Evolutionary conservation across 2,888 invertebrate genomes (phyloP), one percentile per base, ranked within the genome.

Genomic region (Dilophus febrilis): DNA sequence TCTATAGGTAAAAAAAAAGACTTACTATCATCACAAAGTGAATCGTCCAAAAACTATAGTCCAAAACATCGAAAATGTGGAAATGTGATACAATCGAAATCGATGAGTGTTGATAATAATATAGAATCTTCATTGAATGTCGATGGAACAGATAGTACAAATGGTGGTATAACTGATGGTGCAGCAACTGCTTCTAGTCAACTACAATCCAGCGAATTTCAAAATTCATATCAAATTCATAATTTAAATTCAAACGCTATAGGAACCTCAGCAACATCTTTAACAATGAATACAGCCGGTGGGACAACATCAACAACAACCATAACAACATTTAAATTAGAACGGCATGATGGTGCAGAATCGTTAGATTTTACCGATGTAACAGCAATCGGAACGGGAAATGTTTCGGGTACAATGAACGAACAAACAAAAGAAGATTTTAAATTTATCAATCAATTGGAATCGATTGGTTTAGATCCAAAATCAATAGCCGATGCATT

Each of bases 401-500:
- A 16, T 8, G 17, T 29, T 28, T 26, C n/a, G 29, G 30, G n/a
- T 4, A 38, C 18, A 27, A 36, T 7, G 4, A 30, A 30, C 5
- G 64, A 2, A 61, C 68, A 26, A 73, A 74, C 46, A 68, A 71
- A 45, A 28, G 8, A 28, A 28, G n/a, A n/a, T n/a, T n/a, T n/a
- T n/a, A n/a, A n/a, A n/a, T n/a, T n/a, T n/a, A n/a, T n/a, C n/a
- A n/a, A n/a, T n/a, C 22, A 22, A 22, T 6, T 6, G 4, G 22
- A 22, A 6, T 22, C 22, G 8, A 32, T 32, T 8, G 13, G 13
- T 11, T 33, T 33, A 12, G 33, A 38, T 11, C 68, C 84, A n/a
- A 57, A 6, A 22, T 6, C 22, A 22, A 22, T 72, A 2, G 81
- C 84, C 0, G 88, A 87, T 51, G 69, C 82, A 0, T 59, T 92